Percentiles rank a stretch among this genome's conserved stretches.
phyloP scores from a whole-genome alignment of 2,113 vertebrate genomes.

The Ranitomeya imitator region DNA sequence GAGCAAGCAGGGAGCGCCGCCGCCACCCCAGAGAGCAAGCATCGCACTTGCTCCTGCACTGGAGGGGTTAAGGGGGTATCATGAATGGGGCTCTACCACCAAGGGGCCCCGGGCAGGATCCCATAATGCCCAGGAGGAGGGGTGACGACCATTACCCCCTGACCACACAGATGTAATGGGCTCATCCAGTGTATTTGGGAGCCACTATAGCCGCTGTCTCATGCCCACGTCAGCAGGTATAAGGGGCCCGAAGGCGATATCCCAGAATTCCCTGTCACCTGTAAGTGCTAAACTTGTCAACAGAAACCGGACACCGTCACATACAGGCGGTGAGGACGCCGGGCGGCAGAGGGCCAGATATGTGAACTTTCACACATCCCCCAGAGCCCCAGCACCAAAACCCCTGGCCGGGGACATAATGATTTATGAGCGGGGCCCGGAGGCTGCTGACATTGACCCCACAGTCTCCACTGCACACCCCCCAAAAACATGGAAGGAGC shows the following conservation, averaged over 20 bases:
- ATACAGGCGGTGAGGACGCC: conserved; percentile 57
- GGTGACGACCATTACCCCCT: too few species aligned
- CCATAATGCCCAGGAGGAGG: too few species aligned
- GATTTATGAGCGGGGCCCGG: conserved; percentile 60
- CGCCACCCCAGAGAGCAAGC: too few species aligned
- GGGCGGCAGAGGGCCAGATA: conserved; percentile 63
- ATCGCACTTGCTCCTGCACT: neutral
- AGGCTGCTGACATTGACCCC: conserved; percentile 9
- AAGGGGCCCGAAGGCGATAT: conserved; percentile 11
- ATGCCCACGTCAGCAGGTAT: neutral
- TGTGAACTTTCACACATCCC: conserved; percentile 67
- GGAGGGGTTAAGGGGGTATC: neutral
- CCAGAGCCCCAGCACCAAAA: neutral
- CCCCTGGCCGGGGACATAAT: conserved; percentile 34
- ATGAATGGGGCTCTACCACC: neutral
- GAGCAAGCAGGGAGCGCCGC: too few species aligned
- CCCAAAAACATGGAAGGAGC: neutral
- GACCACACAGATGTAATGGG: too few species aligned
- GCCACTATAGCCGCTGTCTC: too few species aligned
- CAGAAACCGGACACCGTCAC: conserved; percentile 66
- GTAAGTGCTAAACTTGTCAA: conserved; percentile 56
- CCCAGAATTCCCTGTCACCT: conserved; percentile 59
- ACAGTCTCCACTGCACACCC: conserved; percentile 63
- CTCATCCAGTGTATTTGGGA: too few species aligned
- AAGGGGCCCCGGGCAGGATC: too few species aligned